A percentile compares a stretch with the other conserved stretches of the same genome.
These are phyloP conservation scores for Numenius phaeopus DNA, from an alignment of 2,797 vertebrate species.

Conservation along the genomic window DNA sequence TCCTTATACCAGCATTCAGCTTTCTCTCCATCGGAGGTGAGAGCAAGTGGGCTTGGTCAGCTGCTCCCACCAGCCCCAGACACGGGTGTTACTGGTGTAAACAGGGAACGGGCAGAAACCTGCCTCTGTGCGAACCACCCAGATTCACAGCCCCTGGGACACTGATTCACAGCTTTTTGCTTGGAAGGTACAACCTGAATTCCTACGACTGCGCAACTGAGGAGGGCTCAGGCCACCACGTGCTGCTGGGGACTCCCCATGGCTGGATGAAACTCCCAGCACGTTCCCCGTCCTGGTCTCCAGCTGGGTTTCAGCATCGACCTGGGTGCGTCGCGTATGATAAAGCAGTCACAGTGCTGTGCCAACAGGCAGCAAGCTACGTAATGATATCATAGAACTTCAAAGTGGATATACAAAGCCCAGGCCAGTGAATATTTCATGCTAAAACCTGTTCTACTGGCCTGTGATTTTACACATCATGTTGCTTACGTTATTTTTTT, in stretches of 20 bases:
- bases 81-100: not conserved
- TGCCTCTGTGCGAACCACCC: not conserved
- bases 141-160: no score
- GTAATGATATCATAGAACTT: rapidly evolving
- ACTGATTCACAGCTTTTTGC: not conserved
- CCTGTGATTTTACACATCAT: not conserved
- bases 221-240: rapidly evolving
- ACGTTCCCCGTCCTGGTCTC: not conserved
- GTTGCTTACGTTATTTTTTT: not conserved
- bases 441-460: not conserved
- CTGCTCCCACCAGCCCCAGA: not conserved
- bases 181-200: not conserved
- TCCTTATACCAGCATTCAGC: not conserved
- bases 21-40: not conserved
- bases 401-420: not conserved
- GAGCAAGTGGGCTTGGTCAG: not conserved
- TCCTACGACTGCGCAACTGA: not conserved
- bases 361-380: not conserved
- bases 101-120: not conserved
- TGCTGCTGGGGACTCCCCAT: no score
- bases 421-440: not conserved
- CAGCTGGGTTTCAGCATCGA: not conserved
- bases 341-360: not conserved
- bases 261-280: not conserved
- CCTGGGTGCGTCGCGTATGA: rapidly evolving